Percentiles rank a stretch among this genome's conserved stretches.
Evolutionary conservation across 2,888 invertebrate species (phyloP).

Genomic region (Melieria picta): DNA sequence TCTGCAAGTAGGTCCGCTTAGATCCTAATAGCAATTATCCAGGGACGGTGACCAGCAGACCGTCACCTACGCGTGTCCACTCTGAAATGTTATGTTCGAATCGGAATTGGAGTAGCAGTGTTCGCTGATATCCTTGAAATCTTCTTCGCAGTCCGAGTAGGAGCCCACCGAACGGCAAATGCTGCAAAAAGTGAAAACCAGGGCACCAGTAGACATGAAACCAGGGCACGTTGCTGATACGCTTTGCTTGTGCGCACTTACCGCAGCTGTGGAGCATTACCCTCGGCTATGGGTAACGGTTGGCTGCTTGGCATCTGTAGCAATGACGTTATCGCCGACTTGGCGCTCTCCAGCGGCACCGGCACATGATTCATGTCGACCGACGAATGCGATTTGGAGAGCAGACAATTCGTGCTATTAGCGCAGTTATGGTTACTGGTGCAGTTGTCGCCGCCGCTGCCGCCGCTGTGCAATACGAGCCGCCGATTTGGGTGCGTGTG

Average conservation of each 20-base stretch:
- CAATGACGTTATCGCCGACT: slow-evolving; percentile 12
- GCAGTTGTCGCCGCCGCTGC: slow-evolving; percentile 25
- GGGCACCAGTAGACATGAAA: neutral
- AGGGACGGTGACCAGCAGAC: too few species aligned
- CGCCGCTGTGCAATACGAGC: slow-evolving; percentile 30
- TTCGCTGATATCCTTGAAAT: slow-evolving; percentile 48
- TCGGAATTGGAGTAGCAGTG: slow-evolving; percentile 59
- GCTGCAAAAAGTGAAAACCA: slow-evolving; percentile 44
- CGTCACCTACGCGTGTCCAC: too few species aligned
- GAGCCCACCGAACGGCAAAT: slow-evolving; percentile 63
- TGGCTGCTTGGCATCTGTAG: slow-evolving; percentile 46
- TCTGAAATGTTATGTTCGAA: slow-evolving; percentile 50
- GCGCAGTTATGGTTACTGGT: neutral
- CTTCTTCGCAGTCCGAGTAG: slow-evolving; percentile 61
- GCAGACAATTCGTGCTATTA: slow-evolving; percentile 31
- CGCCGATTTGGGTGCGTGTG: slow-evolving; percentile 28
- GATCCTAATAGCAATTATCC: too few species aligned
- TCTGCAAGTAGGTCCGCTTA: too few species aligned
- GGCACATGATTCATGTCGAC: slow-evolving; percentile 60
- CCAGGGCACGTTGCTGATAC: neutral
- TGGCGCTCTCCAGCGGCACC: slow-evolving; percentile 45
- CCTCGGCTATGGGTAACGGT: slow-evolving; percentile 49
- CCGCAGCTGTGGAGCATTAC: slow-evolving; percentile 52
- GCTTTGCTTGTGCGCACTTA: slow-evolving; percentile 32
- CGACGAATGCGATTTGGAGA: slow-evolving; percentile 60